Percentiles rank a stretch among this genome's conserved stretches.
Conservation (phyloP, 2,113 vertebrate species). For the Macrotis lagotis region DNA sequence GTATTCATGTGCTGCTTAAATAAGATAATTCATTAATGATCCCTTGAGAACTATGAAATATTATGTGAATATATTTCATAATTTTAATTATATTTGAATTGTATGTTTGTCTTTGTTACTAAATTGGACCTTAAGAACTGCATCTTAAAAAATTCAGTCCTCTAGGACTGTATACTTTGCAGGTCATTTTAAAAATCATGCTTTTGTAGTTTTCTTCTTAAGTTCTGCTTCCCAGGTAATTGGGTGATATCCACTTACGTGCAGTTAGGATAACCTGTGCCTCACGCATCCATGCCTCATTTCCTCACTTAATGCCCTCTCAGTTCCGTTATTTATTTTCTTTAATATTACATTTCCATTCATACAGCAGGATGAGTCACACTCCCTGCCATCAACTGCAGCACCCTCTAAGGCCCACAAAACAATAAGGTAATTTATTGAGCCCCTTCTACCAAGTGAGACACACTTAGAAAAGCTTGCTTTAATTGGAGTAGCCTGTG, state of each 20-base stretch:
- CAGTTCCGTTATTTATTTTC: conserved; percentile 86
- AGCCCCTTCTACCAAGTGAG: conserved; percentile 80
- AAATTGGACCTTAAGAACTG: conserved; percentile 51
- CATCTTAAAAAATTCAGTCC: conserved; percentile 43
- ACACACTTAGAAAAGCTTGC: conserved; percentile 78
- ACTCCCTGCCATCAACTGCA: conserved; percentile 77
- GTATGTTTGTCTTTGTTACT: conserved; percentile 54
- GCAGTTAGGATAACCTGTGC: conserved; percentile 75
- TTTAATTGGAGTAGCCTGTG: conserved; percentile 84
- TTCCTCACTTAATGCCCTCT: conserved; percentile 90
- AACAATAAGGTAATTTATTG: conserved; percentile 88
- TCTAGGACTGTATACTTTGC: conserved; percentile 22
- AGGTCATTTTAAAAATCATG: conserved; percentile 70
- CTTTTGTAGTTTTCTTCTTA: conserved; percentile 49
- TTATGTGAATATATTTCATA: conserved; percentile 25
- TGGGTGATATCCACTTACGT: conserved; percentile 74
- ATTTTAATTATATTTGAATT: conserved; percentile 27
- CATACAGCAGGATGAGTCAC: conserved; percentile 88
- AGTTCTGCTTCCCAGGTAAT: conserved; percentile 75
- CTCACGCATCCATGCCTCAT: conserved; percentile 84
- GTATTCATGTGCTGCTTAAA: neutral
- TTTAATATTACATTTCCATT: conserved; percentile 85
- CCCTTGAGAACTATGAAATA: conserved; percentile 39
- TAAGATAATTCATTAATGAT: neutral
- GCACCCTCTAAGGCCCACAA: conserved; percentile 84